Evolutionary conservation across 2,888 invertebrate species (phyloP), one percentile per base, ranked within the genome.

Genomic region (Drosophila tanythrix): DNA sequence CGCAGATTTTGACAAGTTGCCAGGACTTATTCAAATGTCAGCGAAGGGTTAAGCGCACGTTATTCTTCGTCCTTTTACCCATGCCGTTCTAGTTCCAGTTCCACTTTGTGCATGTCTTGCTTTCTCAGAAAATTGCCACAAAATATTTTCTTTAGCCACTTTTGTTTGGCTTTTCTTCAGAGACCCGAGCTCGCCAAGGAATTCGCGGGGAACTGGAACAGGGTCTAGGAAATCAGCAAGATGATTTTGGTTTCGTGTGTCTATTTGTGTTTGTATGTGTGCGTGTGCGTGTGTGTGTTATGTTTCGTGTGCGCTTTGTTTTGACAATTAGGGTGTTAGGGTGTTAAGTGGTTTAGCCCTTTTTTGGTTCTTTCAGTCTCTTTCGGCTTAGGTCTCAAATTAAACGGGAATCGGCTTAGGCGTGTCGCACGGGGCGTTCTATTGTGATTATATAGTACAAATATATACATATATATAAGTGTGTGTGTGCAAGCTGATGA

Each of bases 321-420:
- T 88, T 89, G 89, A 91, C 89, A 89, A 89, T 89, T 90, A 89
- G 91, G 89, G 90, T 90, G 88, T 90, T 88, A 86, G 88, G 88
- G 90, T 91, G 89, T 91, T 89, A 89, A 89, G 89, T 91, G 89
- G 89, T 90, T 91, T 88, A 83, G 81, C 90, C 89, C 89, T 90
- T 88, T 77, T 72, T 53, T 70, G 40, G 46, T 56, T 48, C 61
- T 43, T 35, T 55, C 25, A 11, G 18, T 56, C 27, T 51, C 48
- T 43, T 21, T 55, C 52, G 61, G 43, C 38, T 70, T 63, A 36
- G 71, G 74, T 90, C 82, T 89, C 89, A 89, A 87, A 90, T 91
- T 87, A 83, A 87, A 76, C 76, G 77, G 62, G 72, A 83, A 88
- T 88, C 79, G 89, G 86, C 82, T 79, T 82, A 83, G 91, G 90